Evolutionary conservation across 2,113 vertebrate species (phyloP).

Genomic region (Acrocephalus kingi): DNA sequence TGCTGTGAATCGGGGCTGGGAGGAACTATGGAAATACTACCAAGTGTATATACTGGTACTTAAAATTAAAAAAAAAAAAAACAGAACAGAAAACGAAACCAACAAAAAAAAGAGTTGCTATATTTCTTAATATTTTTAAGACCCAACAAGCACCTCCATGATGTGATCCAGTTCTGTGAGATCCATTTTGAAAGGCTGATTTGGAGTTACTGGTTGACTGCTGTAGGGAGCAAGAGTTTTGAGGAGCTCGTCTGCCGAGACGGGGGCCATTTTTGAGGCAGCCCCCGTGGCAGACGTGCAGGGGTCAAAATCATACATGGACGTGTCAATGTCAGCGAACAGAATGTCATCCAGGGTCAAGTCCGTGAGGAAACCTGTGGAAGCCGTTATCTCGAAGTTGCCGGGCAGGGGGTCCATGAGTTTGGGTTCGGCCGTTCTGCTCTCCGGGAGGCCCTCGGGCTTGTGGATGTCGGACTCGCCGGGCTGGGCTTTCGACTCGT

Average conservation of each 20-base stretch:
- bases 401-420: constrained; percentile 83
- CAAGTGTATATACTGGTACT: constrained; percentile 58
- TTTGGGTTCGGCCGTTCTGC: constrained; percentile 79
- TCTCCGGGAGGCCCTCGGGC: constrained; percentile 76
- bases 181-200: constrained; percentile 99
- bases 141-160: constrained; percentile 98
- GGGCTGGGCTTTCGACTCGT: constrained; percentile 73
- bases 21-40: constrained; percentile 56
- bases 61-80: not conserved
- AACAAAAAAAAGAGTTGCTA: not conserved
- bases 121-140: constrained; percentile 78
- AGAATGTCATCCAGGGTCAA: constrained; percentile 97
- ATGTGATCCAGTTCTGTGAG: constrained; percentile 99
- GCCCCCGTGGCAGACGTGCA: constrained; percentile 83
- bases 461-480: constrained; percentile 71
- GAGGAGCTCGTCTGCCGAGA: constrained; percentile 93
- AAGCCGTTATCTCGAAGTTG: constrained; percentile 86
- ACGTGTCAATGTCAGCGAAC: constrained; percentile 98
- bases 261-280: constrained; percentile 87
- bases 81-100: not conserved
- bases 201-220: constrained; percentile 88
- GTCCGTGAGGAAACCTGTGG: constrained; percentile 96
- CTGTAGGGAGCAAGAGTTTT: constrained; percentile 92
- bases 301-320: constrained; percentile 99
- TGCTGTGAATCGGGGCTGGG: constrained; percentile 78